Conservation (phyloP, 2,797 vertebrate genomes). For the Neosilurus mollespiculum region DNA sequence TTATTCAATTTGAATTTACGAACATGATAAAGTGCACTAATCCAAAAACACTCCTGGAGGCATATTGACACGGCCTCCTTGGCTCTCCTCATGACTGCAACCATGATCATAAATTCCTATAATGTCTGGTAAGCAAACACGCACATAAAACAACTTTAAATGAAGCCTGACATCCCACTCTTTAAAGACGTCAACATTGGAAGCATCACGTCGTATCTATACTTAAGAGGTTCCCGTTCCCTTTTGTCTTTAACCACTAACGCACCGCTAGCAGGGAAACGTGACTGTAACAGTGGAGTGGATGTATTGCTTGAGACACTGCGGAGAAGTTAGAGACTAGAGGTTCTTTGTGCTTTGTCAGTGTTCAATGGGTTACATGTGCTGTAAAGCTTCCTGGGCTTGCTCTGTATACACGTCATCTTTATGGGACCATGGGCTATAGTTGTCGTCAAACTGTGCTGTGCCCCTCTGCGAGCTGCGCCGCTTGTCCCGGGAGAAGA, state of each 20-base stretch:
- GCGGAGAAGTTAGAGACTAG: constrained; percentile 37
- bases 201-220: constrained; percentile 11
- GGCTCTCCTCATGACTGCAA: constrained; percentile 12
- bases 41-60: neutral
- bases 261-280: constrained; percentile 29
- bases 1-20: constrained; percentile 54
- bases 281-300: constrained; percentile 24
- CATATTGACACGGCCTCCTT: constrained; percentile 12
- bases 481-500: constrained; percentile 95
- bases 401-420: constrained; percentile 89
- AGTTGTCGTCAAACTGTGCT: constrained; percentile 70
- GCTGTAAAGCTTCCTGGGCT: constrained; percentile 92
- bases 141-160: constrained; percentile 6
- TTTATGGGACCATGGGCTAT: constrained; percentile 80
- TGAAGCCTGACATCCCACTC: constrained; percentile 1
- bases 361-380: constrained; percentile 77
- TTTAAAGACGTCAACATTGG: constrained; percentile 8
- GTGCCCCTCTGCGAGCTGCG: constrained; percentile 76
- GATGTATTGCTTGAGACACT: constrained; percentile 33
- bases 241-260: constrained; percentile 7
- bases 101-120: neutral
- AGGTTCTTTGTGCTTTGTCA: constrained; percentile 36
- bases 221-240: constrained; percentile 21
- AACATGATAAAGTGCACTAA: constrained; percentile 15
- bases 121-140: neutral